Evolutionary conservation across 2,797 vertebrate species (phyloP).

Genomic region (Gymnopithys bicolor): DNA sequence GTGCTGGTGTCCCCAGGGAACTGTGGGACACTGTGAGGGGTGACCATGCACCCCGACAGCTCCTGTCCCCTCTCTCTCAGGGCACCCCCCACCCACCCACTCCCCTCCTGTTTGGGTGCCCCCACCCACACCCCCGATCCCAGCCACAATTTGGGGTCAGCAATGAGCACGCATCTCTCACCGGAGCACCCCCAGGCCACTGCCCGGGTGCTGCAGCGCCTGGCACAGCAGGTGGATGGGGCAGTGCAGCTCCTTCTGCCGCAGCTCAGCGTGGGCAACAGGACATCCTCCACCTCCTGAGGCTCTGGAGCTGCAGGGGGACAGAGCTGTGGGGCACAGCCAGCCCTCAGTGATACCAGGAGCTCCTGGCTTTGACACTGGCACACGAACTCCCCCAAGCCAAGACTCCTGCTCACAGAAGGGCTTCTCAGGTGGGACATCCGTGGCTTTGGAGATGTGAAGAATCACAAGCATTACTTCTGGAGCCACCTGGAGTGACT

Average conservation of each 20-base stretch:
- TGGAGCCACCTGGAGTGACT: neutral
- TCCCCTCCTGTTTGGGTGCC: neutral
- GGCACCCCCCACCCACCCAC: neutral
- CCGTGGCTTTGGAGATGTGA: neutral
- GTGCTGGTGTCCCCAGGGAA: neutral
- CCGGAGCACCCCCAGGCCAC: neutral
- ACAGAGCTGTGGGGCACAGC: fast-evolving
- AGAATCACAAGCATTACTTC: fast-evolving
- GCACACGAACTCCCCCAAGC: neutral
- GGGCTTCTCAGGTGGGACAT: neutral
- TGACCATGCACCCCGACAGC: neutral
- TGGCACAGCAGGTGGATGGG: neutral
- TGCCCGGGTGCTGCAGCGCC: neutral
- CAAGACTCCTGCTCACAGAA: fast-evolving
- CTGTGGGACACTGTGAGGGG: neutral
- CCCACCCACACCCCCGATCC: neutral
- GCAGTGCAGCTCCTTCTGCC: neutral
- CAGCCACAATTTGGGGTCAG: fast-evolving
- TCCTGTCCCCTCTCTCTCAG: neutral
- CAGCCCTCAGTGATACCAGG: fast-evolving
- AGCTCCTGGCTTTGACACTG: fast-evolving
- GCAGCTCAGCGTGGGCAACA: fast-evolving
- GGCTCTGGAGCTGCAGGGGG: neutral
- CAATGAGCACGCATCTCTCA: fast-evolving
- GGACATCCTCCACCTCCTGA: fast-evolving